Evolutionary conservation across 2,113 vertebrate species (phyloP).

Genomic region (Columbina picui): DNA sequence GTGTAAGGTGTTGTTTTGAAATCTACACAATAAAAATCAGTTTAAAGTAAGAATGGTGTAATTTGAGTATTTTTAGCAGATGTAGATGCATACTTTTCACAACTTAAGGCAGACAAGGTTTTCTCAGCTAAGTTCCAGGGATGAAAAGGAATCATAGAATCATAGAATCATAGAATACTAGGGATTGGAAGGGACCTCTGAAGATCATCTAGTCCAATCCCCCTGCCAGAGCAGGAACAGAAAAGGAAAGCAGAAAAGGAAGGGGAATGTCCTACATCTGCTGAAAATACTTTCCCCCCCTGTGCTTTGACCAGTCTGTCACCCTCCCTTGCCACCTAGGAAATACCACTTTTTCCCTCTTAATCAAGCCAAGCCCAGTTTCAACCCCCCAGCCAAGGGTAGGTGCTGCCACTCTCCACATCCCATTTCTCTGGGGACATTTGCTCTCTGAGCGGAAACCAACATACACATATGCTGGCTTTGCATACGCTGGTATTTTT

Average conservation of each 20-base stretch:
- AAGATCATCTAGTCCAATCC: too few species aligned
- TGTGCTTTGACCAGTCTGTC: not conserved
- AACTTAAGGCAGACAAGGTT: not conserved
- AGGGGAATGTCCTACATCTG: not conserved
- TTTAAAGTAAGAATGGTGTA: not conserved
- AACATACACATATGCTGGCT: fast-evolving
- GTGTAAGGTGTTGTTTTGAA: not conserved
- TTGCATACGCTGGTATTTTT: not conserved
- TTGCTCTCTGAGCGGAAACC: not conserved
- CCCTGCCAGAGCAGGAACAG: too few species aligned
- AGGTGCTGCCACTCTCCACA: not conserved
- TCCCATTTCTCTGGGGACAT: not conserved
- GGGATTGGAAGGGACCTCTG: too few species aligned
- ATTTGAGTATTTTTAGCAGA: not conserved
- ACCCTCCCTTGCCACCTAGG: not conserved
- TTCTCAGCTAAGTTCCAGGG: not conserved
- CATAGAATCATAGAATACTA: too few species aligned
- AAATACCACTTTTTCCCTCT: not conserved
- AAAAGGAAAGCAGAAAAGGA: too few species aligned
- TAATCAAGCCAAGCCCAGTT: not conserved
- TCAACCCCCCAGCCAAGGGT: not conserved
- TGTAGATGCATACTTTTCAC: not conserved
- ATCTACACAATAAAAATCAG: not conserved
- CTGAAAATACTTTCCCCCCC: not conserved
- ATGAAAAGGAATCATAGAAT: not conserved